Conservation (phyloP, 2,888 invertebrate species). For the Acanthosepion pharaonis region DNA sequence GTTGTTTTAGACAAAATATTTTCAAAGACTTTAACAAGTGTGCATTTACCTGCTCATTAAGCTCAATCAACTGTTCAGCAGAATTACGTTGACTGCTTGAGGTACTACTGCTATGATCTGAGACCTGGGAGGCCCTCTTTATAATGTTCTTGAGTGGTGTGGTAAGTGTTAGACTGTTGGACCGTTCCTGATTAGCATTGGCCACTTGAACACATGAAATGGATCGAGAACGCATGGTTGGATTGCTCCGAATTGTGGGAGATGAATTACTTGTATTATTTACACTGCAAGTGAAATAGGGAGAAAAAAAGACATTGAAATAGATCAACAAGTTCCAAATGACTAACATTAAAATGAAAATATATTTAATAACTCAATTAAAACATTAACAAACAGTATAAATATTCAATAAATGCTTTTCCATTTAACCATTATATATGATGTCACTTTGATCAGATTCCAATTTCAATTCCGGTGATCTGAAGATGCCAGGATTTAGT, state of each 20-base stretch:
- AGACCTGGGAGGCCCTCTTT: constrained; percentile 63
- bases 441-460: too few species aligned
- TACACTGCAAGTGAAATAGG: constrained; percentile 48
- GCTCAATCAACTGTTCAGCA: constrained; percentile 68
- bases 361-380: too few species aligned
- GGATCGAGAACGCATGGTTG: constrained; percentile 58
- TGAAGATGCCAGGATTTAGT: too few species aligned
- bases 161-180: constrained; percentile 46
- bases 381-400: too few species aligned
- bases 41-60: constrained; percentile 83
- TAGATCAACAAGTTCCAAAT: neutral
- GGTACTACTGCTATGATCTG: constrained; percentile 54
- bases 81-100: constrained; percentile 62
- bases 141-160: constrained; percentile 54
- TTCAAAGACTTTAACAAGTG: neutral
- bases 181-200: constrained; percentile 51
- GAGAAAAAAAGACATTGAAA: neutral
- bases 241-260: constrained; percentile 50
- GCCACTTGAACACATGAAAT: constrained; percentile 62
- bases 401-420: too few species aligned
- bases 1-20: neutral
- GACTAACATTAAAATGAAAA: too few species aligned
- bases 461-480: too few species aligned
- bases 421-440: too few species aligned
- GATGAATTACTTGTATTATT: constrained; percentile 49